Base-by-base conservation (phyloP, 1,140 invertebrate species). In the Cardiocondyla obscurior region DNA sequence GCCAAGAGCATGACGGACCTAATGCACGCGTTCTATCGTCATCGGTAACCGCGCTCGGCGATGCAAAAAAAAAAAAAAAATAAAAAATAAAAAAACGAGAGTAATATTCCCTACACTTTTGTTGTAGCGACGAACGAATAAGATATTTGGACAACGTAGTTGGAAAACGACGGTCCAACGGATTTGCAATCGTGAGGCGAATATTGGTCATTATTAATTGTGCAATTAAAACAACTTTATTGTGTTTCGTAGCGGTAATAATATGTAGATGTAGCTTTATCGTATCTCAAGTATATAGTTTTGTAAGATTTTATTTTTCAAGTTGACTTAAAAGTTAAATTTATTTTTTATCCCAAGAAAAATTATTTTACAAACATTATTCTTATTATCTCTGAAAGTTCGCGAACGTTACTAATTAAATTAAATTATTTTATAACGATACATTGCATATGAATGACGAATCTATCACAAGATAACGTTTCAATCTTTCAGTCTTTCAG, bases 21-120 rank as follows among this genome's bases (percentile, higher is more conserved):
- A 33, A 5, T 7, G 28, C 25, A 36, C 12, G 25, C 44, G 33
- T 36, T 51, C 53, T 12, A 28, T 62, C n/a, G 36, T 36, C 14
- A 12, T 46, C 19, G n/a, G 36, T 6, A 39, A 46, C 49, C 28
- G 22, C 22, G 30, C 8, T n/a, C 28, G 19, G 19, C 46, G 33
- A 67, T 79, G 36, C 42, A 16, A 25, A 51, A 69, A 4, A 67
- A 79, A n/a, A n/a, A n/a, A n/a, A n/a, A n/a, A n/a, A n/a, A n/a
- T n/a, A n/a, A n/a, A n/a, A n/a, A n/a, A n/a, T n/a, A n/a, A n/a
- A n/a, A n/a, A n/a, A n/a, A n/a, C n/a, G n/a, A n/a, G n/a, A 67
- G 74, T 79, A 62, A 19, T 33, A 67, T 19, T 55, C 22, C 16
- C 53, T 39, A 30, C 12, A 14, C n/a, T 25, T n/a, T 14, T 55